phyloP scores from a whole-genome alignment of 2,797 vertebrate genomes.

The Meda fulgida region DNA sequence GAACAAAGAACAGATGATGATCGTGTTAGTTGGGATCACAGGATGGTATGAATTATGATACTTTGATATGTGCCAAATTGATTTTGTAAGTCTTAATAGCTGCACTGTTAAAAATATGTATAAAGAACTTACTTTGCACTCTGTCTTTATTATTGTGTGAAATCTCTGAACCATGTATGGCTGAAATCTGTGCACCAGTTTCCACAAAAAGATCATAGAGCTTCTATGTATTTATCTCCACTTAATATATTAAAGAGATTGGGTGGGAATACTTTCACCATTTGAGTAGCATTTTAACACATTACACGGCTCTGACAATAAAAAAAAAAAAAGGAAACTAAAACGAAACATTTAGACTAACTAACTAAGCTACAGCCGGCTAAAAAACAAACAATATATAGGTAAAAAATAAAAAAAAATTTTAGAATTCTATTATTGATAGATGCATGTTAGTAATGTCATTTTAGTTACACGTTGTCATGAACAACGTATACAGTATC shows the following conservation, averaged over 20 bases:
- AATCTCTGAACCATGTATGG: neutral
- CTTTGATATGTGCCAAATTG: conserved; percentile 68
- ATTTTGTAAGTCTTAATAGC: conserved; percentile 65
- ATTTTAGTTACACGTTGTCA: neutral
- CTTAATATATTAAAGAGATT: neutral
- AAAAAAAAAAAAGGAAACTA: too few relatives aligned
- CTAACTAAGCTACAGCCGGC: too few relatives aligned
- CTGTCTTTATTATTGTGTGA: conserved; percentile 31
- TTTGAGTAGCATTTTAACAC: neutral
- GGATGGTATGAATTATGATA: conserved; percentile 29
- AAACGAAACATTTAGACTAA: neutral
- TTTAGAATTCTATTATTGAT: too few relatives aligned
- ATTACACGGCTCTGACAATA: too few relatives aligned
- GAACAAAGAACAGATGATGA: conserved; percentile 9
- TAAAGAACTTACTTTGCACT: conserved; percentile 66
- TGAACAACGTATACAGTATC: neutral
- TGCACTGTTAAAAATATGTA: conserved; percentile 68
- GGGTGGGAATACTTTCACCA: too few relatives aligned
- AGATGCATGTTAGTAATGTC: neutral
- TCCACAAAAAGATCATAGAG: neutral
- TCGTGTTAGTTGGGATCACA: neutral
- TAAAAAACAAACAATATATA: neutral
- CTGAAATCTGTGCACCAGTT: neutral
- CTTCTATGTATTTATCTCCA: neutral
- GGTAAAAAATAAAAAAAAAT: neutral